Evolutionary conservation across 2,888 invertebrate genomes (phyloP).

Genomic region (Ramazzottius varieornatus): DNA sequence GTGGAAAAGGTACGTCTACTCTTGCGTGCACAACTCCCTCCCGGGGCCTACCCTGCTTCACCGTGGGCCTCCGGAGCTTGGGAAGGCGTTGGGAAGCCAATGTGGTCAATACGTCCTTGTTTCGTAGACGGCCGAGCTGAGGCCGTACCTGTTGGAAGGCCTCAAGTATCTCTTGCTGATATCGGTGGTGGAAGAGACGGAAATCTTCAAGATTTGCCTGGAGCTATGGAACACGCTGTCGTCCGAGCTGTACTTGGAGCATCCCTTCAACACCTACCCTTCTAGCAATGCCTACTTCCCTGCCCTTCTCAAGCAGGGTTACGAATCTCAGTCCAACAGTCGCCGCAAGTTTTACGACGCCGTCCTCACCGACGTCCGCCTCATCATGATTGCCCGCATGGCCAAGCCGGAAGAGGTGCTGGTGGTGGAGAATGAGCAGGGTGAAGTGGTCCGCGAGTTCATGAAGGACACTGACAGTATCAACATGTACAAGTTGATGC

Average conservation of each 20-base stretch:
- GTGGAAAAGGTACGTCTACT: constrained; percentile 55
- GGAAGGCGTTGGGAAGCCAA: too few relatives aligned
- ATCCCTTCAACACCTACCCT: constrained; percentile 35
- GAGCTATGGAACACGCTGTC: constrained; percentile 94
- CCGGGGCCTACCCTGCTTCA: too few relatives aligned
- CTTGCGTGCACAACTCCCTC: too few relatives aligned
- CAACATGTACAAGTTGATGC: constrained; percentile 95
- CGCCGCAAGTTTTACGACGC: constrained; percentile 5
- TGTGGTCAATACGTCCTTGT: too few relatives aligned
- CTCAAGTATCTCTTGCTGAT: constrained; percentile 62
- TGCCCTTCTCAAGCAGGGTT: background rate
- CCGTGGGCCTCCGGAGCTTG: too few relatives aligned
- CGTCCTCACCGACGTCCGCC: constrained; percentile 35
- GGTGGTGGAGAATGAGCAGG: constrained; percentile 97
- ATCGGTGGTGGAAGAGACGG: constrained; percentile 94
- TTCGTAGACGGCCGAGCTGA: background rate
- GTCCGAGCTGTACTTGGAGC: constrained; percentile 67
- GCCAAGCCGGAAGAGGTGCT: constrained; percentile 98
- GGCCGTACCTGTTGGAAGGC: constrained; percentile 24
- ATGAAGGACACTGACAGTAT: constrained; percentile 99
- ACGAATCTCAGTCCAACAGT: background rate
- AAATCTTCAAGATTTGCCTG: constrained; percentile 96
- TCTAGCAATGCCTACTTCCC: constrained; percentile 11
- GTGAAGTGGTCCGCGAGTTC: constrained; percentile 93
- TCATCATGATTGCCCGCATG: constrained; percentile 97